A percentile compares a stretch with the other conserved stretches of the same genome.
Evolutionary conservation across 2,113 vertebrate genomes (phyloP).

Genomic region (Gobio gobio): DNA sequence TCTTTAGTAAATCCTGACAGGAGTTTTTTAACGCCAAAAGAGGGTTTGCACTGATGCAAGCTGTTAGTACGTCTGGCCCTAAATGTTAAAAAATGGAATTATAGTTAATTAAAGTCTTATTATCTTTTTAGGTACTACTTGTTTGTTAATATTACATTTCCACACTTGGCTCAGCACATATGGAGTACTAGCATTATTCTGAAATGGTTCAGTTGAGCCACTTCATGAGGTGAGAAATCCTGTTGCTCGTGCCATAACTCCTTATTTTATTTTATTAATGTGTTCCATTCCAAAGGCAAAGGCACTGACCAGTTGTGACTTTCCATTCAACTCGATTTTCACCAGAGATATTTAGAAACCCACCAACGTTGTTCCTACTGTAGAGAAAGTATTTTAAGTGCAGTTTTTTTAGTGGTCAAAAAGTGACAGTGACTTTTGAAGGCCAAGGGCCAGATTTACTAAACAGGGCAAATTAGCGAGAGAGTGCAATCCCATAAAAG

Average conservation of each 20-base stretch:
- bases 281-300: background rate
- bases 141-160: background rate
- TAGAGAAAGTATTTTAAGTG: background rate
- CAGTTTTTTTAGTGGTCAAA: background rate
- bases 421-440: too few relatives aligned
- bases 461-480: too few relatives aligned
- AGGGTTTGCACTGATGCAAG: too few relatives aligned
- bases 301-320: background rate
- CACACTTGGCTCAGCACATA: background rate
- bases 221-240: conserved; percentile 34
- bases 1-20: too few relatives aligned
- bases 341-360: background rate
- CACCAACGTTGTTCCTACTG: background rate
- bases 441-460: too few relatives aligned
- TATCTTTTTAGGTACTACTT: background rate
- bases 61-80: too few relatives aligned
- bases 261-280: background rate
- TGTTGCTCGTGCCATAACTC: background rate
- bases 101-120: background rate
- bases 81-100: background rate
- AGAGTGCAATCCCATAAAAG: too few relatives aligned
- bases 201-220: background rate
- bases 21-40: too few relatives aligned
- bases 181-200: background rate
- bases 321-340: conserved; percentile 15